Evolutionary conservation across 2,888 invertebrate genomes (phyloP), one percentile per base, ranked within the genome.

Genomic region (Leptogaster cylindrica): DNA sequence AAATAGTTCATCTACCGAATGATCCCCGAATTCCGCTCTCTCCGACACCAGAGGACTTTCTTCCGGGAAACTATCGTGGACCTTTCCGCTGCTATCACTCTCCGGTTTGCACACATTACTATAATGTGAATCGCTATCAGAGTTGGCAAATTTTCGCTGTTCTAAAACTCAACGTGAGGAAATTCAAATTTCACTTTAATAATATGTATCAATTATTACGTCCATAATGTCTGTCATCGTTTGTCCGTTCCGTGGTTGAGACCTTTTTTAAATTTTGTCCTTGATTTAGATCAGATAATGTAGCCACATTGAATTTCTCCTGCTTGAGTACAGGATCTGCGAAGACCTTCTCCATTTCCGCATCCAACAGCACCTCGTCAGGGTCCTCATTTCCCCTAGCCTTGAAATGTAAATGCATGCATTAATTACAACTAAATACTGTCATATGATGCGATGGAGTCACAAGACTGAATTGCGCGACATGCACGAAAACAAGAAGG

Each of bases 271-370:
- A 18, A 41, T n/a, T 16, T n/a, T n/a, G 65, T 65, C 58, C 61
- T 8, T 41, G 52, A 55, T 73, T 72, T 67, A 73, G 77, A 73
- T 79, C 78, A 71, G 83, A 82, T 71, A 86, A 80, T 66, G 81
- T 82, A 74, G 85, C 82, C 77, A 88, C 84, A 83, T 87, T 84
- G 81, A 87, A 88, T 75, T 84, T 83, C 20, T 79, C 79, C 72
- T 77, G 78, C 74, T 84, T 83, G 70, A 82, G 80, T 72, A 79
- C 81, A 79, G 85, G 84, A 83, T 87, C 87, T 81, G 89, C 90
- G 80, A 93, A 91, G 76, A 92, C 92, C 80, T 92, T 90, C 76
- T 92, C 92, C 89, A 92, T 92, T 85, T 92, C 93, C 81, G 91
- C 91, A 83, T 93, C 92, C 83, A 93, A 84, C 74, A 87, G 88